Conservation (phyloP, 2,797 vertebrate genomes). For the Leptodactylus fallax region DNA sequence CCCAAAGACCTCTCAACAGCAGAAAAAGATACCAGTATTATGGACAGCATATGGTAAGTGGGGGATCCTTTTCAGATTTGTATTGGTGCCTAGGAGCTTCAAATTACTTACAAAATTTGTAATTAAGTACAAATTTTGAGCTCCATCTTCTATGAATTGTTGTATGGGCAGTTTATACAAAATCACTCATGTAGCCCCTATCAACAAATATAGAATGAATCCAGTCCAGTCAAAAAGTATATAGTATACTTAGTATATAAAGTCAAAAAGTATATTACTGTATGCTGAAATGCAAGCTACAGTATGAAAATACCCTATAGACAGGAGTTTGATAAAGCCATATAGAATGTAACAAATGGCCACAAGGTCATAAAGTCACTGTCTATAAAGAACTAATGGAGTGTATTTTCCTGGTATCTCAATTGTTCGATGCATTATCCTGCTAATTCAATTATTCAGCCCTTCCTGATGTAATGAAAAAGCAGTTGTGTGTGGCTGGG, state of each 20-base stretch:
- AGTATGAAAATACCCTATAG: neutral
- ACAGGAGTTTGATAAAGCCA: neutral
- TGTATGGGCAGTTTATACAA: neutral
- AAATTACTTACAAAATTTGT: too few relatives aligned
- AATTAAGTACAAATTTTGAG: too few relatives aligned
- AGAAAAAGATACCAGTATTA: too few relatives aligned
- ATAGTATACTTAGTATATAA: too few relatives aligned
- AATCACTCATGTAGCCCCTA: neutral
- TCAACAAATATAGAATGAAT: neutral
- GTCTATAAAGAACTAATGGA: slow-evolving; percentile 21
- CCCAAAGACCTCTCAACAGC: too few relatives aligned
- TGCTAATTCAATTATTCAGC: slow-evolving; percentile 51
- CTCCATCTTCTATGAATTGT: too few relatives aligned
- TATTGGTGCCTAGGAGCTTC: too few relatives aligned
- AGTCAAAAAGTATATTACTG: too few relatives aligned
- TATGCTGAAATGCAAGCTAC: neutral
- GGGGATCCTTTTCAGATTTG: too few relatives aligned
- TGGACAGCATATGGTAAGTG: too few relatives aligned
- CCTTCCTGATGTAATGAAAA: slow-evolving; percentile 46
- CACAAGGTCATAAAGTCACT: slow-evolving; percentile 45
- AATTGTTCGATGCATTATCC: slow-evolving; percentile 42
- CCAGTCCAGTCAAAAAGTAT: too few relatives aligned
- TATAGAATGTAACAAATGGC: neutral
- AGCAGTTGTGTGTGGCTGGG: slow-evolving; percentile 6
- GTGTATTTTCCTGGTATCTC: slow-evolving; percentile 36